Base-by-base conservation (phyloP, 2,113 vertebrate genomes). In the Phyllopteryx taeniolatus region DNA sequence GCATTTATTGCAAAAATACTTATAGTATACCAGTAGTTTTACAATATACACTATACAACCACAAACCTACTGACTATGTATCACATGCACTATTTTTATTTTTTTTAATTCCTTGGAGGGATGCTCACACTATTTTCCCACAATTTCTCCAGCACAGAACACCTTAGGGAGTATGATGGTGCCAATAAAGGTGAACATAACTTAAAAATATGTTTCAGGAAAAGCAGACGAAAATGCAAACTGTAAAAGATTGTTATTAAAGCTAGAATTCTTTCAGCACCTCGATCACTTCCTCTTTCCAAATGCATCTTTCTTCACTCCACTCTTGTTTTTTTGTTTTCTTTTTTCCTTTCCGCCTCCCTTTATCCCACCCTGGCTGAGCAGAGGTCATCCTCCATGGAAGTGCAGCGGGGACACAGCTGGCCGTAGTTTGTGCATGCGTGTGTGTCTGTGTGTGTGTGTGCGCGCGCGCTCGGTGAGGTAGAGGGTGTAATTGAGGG, bases 351-450 rank as follows among this genome's bases (percentile, higher is more conserved):
- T 71, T 75, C 35, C 35, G 43, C 68, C 67, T 87, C 67, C 77
- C 73, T 87, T 85, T 80, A 77, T 83, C 74, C 70, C 67, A 51
- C 81, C 76, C 74, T 33, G 77, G 83, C 87, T 86, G 83, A 91
- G 86, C 91, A 90, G 91, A 93, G 92, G 91, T 93, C 93, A 90
- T 91, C 87, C 79, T 90, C 79, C 65, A 79, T 87, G 86, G 90
- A 92, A 89, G 91, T 88, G 85, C 85, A 87, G 83, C 83, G 80
- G 90, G 90, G 91, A 91, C 91, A 89, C 93, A 94, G 93, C 92
- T 93, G 92, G 90, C 91, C 84, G 86, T 84, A 90, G 88, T 89
- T 83, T 84, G 35, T 39, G 4, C 35, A 3, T 39, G 35, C 35
- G 35, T 39, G 35, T 39, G 35, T 39, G 35, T 56, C 79, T 88